Percentiles rank a stretch among this genome's conserved stretches.
Evolutionary conservation across 1,140 invertebrate genomes (phyloP).

Genomic region (Tetraneura akinire): DNA sequence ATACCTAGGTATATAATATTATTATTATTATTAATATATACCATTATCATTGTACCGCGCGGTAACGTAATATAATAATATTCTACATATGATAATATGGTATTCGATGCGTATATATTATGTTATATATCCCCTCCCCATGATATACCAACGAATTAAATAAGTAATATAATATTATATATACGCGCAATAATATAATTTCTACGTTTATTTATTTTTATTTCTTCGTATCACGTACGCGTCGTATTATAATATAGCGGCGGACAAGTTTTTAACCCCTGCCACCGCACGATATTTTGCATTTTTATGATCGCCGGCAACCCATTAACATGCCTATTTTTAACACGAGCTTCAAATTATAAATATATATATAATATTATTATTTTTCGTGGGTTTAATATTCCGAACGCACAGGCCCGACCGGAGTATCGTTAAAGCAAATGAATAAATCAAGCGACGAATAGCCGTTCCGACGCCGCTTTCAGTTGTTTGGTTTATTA

Average conservation of each 20-base stretch:
- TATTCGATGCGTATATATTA: neutral
- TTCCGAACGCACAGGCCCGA: neutral
- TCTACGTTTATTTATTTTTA: slow-evolving; percentile 11
- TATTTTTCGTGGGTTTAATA: slow-evolving; percentile 32
- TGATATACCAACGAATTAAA: neutral
- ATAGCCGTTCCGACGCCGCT: neutral
- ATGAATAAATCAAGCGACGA: slow-evolving; percentile 36
- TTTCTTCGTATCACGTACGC: neutral
- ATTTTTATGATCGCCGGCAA: slow-evolving; percentile 27
- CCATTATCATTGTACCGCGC: too few relatives aligned
- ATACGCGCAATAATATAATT: too few relatives aligned
- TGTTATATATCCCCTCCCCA: too few relatives aligned
- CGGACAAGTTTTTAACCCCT: neutral
- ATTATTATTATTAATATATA: too few relatives aligned
- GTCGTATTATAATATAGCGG: neutral
- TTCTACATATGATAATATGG: too few relatives aligned
- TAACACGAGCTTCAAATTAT: slow-evolving; percentile 22
- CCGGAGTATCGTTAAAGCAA: slow-evolving; percentile 24
- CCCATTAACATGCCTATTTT: slow-evolving; percentile 36
- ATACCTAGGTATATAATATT: too few relatives aligned
- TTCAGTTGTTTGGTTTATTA: neutral
- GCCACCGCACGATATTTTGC: slow-evolving; percentile 17
- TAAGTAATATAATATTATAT: too few relatives aligned
- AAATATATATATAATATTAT: too few relatives aligned
- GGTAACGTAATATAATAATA: too few relatives aligned